Conservation (phyloP, 2,113 vertebrate species). For the Ramphastos sulfuratus region DNA sequence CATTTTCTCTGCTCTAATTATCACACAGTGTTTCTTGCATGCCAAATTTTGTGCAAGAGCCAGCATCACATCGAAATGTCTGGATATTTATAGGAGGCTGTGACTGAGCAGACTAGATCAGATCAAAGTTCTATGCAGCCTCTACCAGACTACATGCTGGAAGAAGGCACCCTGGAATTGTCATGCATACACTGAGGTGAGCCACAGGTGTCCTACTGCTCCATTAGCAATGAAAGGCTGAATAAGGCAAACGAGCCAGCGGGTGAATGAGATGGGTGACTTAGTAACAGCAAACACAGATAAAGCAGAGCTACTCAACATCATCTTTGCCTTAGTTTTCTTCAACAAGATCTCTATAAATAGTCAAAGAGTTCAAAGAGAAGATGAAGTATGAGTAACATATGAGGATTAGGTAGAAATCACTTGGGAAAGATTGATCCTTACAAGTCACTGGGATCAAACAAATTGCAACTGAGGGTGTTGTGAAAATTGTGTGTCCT, state of each 20-base stretch:
- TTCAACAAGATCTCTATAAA: not conserved
- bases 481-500: not conserved
- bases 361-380: not conserved
- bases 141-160: not conserved
- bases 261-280: not conserved
- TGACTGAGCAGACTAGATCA: fast-evolving
- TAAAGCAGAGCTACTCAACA: not conserved
- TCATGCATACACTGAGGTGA: not conserved
- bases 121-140: not conserved
- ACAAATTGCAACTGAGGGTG: not conserved
- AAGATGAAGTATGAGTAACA: not conserved
- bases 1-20: not conserved
- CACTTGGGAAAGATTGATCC: not conserved
- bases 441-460: not conserved
- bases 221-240: not conserved
- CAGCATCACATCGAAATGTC: not conserved
- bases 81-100: not conserved
- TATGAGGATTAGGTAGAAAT: not conserved
- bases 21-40: not conserved
- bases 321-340: too few species aligned
- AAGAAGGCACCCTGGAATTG: not conserved
- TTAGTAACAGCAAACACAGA: not conserved
- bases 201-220: fast-evolving
- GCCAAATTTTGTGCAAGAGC: not conserved
- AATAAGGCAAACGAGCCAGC: not conserved